These are phyloP conservation scores for Sorex araneus DNA, from an alignment of 2,113 vertebrate genomes.

Conservation along the genomic window DNA sequence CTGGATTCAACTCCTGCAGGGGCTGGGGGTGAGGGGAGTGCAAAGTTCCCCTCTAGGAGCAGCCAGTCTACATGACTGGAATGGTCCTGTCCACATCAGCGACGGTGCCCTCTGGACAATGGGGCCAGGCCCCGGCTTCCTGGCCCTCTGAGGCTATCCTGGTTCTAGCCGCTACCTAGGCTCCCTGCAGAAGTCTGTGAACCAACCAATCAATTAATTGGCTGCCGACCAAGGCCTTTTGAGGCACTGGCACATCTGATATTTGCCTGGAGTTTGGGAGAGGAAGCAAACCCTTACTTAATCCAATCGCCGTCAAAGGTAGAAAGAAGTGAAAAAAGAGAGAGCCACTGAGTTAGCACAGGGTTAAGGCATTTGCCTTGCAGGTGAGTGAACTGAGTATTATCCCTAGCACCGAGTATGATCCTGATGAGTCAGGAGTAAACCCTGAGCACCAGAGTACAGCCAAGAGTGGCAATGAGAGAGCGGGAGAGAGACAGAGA, in stretches of 20 bases:
- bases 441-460: too few relatives aligned
- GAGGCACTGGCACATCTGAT: neutral
- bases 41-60: neutral
- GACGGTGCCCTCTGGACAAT: neutral
- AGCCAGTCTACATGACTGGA: too few relatives aligned
- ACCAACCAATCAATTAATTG: too few relatives aligned
- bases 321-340: too few relatives aligned
- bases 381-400: too few relatives aligned
- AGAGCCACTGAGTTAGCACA: too few relatives aligned
- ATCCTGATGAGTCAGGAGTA: too few relatives aligned
- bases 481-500: too few relatives aligned
- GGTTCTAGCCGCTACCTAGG: neutral
- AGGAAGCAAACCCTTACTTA: neutral
- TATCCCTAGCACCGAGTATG: too few relatives aligned
- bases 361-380: too few relatives aligned
- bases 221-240: neutral
- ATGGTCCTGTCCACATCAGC: neutral
- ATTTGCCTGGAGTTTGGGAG: neutral
- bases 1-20: neutral
- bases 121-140: accelerated
- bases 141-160: neutral
- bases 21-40: neutral
- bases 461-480: too few relatives aligned
- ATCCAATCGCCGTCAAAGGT: too few relatives aligned
- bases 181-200: neutral